Evolutionary conservation across 35 echinoderm and acorn worm genomes (phyloP), one percentile per base, ranked within the genome.

Genomic region (Nesometra sesokonis): DNA sequence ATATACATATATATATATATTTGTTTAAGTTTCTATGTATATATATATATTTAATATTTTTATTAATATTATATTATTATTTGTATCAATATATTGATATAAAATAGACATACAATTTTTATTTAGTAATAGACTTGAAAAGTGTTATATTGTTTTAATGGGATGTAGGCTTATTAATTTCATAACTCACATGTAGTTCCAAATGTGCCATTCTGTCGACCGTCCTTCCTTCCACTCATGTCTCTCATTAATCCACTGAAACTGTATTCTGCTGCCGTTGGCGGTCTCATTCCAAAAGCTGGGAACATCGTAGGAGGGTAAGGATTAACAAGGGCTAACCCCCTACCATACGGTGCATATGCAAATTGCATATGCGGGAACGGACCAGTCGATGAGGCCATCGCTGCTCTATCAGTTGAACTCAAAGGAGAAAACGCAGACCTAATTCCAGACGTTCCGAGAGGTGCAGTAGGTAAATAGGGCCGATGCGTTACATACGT

Each of bases 361-460:
- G 96, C 92, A 27, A 99, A 88, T n/a, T 93, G 67, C 77, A 99
- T 85, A 32, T 89, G 82, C 19, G 96, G 96, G 40, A 90, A 81
- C 33, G 77, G 57, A 7, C 93, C 85, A 30, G 89, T 84, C 5
- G 91, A 86, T 23, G 91, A 93, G 32, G 93, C 47, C 38, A 90
- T 84, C 5, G 86, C 83, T 8, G 90, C 77, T 82, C 93, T 91
- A 35, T 90, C 93, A 46, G 88, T 82, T 27, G 92, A 36, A 23
- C 87, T 86, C 47, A 99, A 80, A 17, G 96, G 96, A 3, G 96
- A 99, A 83, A 99, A 99, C 36, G 96, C 96, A 21, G 96, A 99
- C 46, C 94, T 99, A 32, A 99, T 87, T 57, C 92, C 96, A 34
- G 92, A 82, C 23, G 96, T 77, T 57, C 85, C 90, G 34, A 89